phyloP scores from a whole-genome alignment of 2,797 vertebrate genomes.

The Scolopax rusticola region DNA sequence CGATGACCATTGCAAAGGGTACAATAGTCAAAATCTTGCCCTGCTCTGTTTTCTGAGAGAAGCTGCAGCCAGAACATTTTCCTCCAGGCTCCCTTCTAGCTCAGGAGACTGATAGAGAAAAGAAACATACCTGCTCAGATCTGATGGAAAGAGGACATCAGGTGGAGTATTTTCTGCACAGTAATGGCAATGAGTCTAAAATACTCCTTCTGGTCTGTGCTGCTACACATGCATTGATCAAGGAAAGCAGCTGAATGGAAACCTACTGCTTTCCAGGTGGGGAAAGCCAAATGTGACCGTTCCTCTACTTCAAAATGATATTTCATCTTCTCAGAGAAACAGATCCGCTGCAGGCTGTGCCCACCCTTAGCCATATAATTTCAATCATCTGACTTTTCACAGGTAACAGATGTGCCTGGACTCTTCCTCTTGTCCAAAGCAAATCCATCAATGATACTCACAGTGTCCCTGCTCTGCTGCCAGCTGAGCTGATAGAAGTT shows the following conservation, averaged over 20 bases:
- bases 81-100: neutral
- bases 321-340: neutral
- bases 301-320: neutral
- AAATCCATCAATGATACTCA: neutral
- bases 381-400: neutral
- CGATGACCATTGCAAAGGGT: rapidly evolving
- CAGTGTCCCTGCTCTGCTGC: neutral
- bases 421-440: neutral
- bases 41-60: neutral
- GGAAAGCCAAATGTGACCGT: neutral
- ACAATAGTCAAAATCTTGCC: neutral
- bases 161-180: conserved; percentile 4
- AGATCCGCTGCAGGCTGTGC: neutral
- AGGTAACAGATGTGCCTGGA: neutral
- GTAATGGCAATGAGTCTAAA: neutral
- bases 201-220: neutral
- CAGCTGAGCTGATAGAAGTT: neutral
- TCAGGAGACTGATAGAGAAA: neutral
- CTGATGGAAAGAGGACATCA: neutral
- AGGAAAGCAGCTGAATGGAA: neutral
- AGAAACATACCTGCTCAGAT: neutral
- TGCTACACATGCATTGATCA: neutral
- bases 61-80: neutral
- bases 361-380: neutral
- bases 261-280: neutral